Percentiles rank a stretch among this genome's conserved stretches.
Evolutionary conservation across 2,797 vertebrate genomes (phyloP).

Genomic region (Sebastes kiyomatsui): DNA sequence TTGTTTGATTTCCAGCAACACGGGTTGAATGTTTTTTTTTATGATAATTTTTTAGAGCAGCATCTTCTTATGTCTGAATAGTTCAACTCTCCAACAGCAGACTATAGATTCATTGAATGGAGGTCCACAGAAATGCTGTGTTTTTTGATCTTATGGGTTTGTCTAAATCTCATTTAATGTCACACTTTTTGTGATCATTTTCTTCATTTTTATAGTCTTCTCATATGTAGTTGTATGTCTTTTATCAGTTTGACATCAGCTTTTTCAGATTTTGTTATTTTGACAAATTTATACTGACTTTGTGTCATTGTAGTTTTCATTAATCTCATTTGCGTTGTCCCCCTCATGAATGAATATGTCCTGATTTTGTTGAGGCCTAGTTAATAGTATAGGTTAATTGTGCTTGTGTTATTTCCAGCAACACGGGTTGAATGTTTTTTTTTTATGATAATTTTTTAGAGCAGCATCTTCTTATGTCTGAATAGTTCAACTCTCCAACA

Average conservation of each 20-base stretch:
- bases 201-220: neutral
- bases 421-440: neutral
- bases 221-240: neutral
- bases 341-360: slow-evolving; percentile 44
- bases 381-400: neutral
- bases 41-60: neutral
- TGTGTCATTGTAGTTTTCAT: neutral
- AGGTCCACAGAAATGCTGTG: neutral
- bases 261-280: neutral
- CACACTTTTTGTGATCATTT: neutral
- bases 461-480: neutral
- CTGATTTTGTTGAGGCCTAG: slow-evolving; percentile 41
- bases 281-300: neutral
- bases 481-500: neutral
- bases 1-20: neutral
- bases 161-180: neutral
- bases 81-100: neutral
- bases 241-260: neutral
- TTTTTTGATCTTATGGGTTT: neutral
- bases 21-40: neutral
- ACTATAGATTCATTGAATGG: neutral
- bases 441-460: neutral
- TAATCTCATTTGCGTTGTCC: neutral
- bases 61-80: neutral
- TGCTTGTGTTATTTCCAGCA: neutral